These are phyloP conservation scores for Paedocypris sp. DNA, from an alignment of 2,113 vertebrate species.

Conservation along the genomic window DNA sequence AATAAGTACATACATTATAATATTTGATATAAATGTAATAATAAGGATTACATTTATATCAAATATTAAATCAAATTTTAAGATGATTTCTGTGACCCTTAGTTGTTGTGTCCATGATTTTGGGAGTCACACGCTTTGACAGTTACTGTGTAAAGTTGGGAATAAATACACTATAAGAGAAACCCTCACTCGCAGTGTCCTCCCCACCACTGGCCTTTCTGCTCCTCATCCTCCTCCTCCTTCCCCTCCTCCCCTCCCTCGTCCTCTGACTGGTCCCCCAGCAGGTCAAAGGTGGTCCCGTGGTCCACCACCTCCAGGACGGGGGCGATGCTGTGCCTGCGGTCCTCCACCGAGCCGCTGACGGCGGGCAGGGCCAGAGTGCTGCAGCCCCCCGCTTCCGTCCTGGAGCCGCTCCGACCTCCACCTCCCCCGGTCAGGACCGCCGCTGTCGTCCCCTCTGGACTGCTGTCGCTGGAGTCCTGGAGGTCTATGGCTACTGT, in stretches of 20 bases:
- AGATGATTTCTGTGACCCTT: no score
- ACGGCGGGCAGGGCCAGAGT: conserved; percentile 55
- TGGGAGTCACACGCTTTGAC: no score
- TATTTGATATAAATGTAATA: no score
- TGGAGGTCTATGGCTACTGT: conserved; percentile 70
- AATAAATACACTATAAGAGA: no score
- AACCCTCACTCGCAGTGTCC: conserved; percentile 57
- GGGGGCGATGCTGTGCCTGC: conserved; percentile 67
- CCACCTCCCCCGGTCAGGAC: conserved; percentile 13
- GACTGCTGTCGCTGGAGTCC: conserved; percentile 64
- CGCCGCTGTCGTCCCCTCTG: conserved; percentile 48
- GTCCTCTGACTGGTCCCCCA: conserved; percentile 70
- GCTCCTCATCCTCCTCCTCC: conserved; percentile 56
- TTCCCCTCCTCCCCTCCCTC: conserved; percentile 64
- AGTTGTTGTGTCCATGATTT: neutral
- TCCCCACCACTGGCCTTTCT: conserved; percentile 59
- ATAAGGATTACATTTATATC: no score
- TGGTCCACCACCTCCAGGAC: conserved; percentile 68
- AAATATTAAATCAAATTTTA: no score
- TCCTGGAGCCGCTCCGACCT: conserved; percentile 48
- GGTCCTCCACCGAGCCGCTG: conserved; percentile 49
- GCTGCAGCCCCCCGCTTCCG: conserved; percentile 50
- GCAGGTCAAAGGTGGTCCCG: conserved; percentile 62
- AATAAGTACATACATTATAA: no score
- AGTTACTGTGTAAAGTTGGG: no score